These are phyloP conservation scores for Cephus rjabovi DNA, from an alignment of 2,888 invertebrate species.

Conservation along the genomic window DNA sequence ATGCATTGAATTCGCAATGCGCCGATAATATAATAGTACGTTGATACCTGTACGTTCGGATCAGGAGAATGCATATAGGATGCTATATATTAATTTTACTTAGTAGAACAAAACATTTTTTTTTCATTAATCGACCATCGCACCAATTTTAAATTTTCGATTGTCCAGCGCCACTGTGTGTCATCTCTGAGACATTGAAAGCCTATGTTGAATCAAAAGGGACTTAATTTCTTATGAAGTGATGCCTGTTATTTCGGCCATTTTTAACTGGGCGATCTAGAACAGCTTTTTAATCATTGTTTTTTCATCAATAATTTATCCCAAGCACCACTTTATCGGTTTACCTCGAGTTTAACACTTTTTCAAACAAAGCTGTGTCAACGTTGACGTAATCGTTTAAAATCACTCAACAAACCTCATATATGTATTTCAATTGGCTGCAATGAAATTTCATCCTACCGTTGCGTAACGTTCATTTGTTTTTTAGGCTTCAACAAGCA, in stretches of 20 bases:
- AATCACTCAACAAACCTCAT: neutral
- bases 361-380: neutral
- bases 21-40: neutral
- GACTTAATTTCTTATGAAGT: neutral
- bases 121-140: neutral
- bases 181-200: neutral
- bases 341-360: neutral
- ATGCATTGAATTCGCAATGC: conserved; percentile 12
- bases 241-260: neutral
- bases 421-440: neutral
- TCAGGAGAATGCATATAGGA: too few relatives aligned
- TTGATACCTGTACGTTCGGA: neutral
- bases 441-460: neutral
- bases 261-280: neutral
- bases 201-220: neutral
- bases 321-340: neutral
- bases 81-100: neutral
- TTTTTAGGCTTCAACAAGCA: conserved; percentile 47
- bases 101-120: neutral
- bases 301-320: neutral
- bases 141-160: neutral
- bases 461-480: neutral
- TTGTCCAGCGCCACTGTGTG: neutral
- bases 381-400: neutral
- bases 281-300: too few relatives aligned